Conservation (phyloP, 2,113 vertebrate species). For the Leptobrachium leishanense region DNA sequence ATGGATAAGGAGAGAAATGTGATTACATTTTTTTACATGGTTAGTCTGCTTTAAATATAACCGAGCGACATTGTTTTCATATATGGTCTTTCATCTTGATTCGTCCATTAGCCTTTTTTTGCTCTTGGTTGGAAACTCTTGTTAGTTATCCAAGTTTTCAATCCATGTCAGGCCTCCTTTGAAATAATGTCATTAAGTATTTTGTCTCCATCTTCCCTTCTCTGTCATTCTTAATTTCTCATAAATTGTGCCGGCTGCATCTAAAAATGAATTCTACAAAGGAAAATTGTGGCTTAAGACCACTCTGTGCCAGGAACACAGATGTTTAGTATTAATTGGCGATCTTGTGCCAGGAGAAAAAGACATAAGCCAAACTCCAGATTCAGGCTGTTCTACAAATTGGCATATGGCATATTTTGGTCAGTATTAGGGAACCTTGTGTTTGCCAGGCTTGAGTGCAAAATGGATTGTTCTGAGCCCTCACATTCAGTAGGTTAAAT, state of each 20-base stretch:
- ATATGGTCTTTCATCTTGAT: too few species aligned
- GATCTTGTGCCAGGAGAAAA: slow-evolving; percentile 21
- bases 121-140: too few species aligned
- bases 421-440: neutral
- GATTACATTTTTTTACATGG: too few species aligned
- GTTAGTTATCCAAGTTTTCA: neutral
- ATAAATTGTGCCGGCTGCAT: neutral
- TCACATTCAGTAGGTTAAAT: neutral
- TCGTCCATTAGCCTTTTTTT: too few species aligned
- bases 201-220: neutral
- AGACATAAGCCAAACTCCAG: slow-evolving; percentile 14
- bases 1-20: too few species aligned
- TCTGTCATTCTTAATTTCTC: slow-evolving; percentile 11
- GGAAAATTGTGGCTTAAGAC: slow-evolving; percentile 8
- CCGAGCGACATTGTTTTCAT: too few species aligned
- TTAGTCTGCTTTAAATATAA: too few species aligned
- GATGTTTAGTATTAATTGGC: slow-evolving; percentile 42
- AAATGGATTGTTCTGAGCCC: neutral
- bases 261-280: slow-evolving; percentile 18
- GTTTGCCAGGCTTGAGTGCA: neutral
- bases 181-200: neutral
- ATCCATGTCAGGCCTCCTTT: neutral
- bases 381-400: slow-evolving; percentile 3
- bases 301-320: slow-evolving; percentile 10
- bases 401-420: slow-evolving; percentile 9